A percentile compares a stretch with the other conserved stretches of the same genome.
phyloP scores from a whole-genome alignment of 2,113 vertebrate genomes.

The Raja brachyura region DNA sequence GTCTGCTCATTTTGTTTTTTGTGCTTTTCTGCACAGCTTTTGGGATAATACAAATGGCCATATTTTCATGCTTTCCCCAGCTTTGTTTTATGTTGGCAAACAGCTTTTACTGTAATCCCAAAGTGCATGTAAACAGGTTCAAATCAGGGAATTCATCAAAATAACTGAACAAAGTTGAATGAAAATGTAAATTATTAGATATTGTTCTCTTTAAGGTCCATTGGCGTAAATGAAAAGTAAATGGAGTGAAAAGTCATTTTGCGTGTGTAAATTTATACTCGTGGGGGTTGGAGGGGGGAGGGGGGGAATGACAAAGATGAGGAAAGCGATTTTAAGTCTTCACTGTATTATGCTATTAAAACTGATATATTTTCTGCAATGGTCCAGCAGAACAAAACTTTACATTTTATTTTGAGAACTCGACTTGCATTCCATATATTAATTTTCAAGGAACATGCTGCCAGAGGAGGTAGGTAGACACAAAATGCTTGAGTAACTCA shows the following conservation, averaged over 20 bases:
- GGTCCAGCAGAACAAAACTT: neutral
- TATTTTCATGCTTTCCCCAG: neutral
- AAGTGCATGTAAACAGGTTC: neutral
- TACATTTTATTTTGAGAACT: neutral
- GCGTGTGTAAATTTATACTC: neutral
- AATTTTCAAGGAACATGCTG: too few species aligned
- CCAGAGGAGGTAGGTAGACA: too few species aligned
- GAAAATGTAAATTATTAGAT: neutral
- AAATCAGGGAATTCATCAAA: neutral
- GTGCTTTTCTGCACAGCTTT: neutral
- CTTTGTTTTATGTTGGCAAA: neutral
- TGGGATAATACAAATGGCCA: neutral
- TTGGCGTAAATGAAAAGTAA: slow-evolving; percentile 13
- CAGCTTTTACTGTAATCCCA: neutral
- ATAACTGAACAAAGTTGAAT: neutral
- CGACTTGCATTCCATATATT: neutral
- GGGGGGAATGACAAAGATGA: neutral
- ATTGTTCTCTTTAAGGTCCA: slow-evolving; percentile 29
- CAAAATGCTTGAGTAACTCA: too few species aligned
- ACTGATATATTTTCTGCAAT: neutral
- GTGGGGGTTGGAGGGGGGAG: neutral
- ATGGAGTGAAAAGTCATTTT: slow-evolving; percentile 38
- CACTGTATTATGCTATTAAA: neutral
- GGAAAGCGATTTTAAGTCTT: neutral
- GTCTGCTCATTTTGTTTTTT: neutral